Evolutionary conservation across 1,140 invertebrate genomes (phyloP), one percentile per base, ranked within the genome.

Genomic region (Musca vetustissima): DNA sequence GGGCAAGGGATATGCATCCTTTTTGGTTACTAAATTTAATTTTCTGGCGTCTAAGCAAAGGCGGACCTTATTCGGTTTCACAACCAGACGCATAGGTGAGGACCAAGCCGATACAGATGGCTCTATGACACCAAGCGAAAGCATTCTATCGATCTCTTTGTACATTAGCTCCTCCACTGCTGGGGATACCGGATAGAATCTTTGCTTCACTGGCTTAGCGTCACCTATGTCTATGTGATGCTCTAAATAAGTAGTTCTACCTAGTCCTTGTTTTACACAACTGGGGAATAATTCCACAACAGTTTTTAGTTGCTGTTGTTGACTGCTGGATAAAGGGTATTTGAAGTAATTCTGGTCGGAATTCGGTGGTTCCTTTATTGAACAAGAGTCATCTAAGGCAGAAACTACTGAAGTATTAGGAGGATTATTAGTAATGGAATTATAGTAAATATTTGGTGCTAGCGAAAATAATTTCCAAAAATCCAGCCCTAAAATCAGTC

Each of bases 31-130:
- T 0, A 47, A 32, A 71, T 83, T 80, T 0, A 80, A 13, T 17
- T 74, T 74, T 4, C 80, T 52, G 48, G 66, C 77, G 68, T 81
- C 76, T 0, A 82, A 61, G 55, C 79, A 81, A 11, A 80, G 72
- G 0, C 78, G 43, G 3, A 72, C 66, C 25, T 72, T 72, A 0
- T 71, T 70, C 32, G 77, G 74, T n/a, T 81, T 79, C 61, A 69
- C 52, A 1, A 78, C 76, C n/a, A 80, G 53, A 6, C 21, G 19
- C 28, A 70, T 50, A 13, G 71, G 71, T n/a, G 71, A 70, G 8
- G 28, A 50, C 71, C 69, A 72, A 1, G 68, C 17, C 21, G 69
- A 68, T 7, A 1, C 1, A 0, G 53, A 65, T 15, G 4, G 13
- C 36, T 77, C 74, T 1, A 80, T 70, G 0, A 73, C 71, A 7